These are phyloP conservation scores for Channa striata DNA, from an alignment of 2,797 vertebrate species.

Conservation along the genomic window DNA sequence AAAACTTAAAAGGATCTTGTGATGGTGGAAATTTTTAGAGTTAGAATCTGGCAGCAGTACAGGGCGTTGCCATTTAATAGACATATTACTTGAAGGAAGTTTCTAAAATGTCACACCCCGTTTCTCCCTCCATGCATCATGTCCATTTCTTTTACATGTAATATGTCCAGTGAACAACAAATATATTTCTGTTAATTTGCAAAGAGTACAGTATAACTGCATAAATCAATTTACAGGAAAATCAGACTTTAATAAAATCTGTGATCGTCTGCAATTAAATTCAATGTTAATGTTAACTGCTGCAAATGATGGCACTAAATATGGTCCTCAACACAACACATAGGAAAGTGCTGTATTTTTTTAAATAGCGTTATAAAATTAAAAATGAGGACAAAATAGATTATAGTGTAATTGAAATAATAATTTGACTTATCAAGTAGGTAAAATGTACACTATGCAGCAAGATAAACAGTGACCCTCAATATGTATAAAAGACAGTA, in stretches of 20 bases:
- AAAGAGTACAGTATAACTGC: no score
- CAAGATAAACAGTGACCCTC: neutral
- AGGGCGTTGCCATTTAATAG: constrained; percentile 2
- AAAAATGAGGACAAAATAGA: no score
- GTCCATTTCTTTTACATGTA: neutral
- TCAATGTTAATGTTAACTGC: no score
- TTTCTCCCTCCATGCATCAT: neutral
- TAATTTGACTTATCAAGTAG: neutral
- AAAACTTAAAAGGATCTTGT: neutral
- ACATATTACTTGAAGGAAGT: neutral
- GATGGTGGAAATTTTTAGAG: neutral
- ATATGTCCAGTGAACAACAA: neutral
- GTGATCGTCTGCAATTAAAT: no score
- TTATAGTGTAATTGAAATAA: no score
- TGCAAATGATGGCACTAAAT: no score
- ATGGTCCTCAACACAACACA: neutral
- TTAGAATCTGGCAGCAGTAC: neutral
- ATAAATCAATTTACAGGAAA: no score
- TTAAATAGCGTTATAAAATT: neutral
- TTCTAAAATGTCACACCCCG: neutral
- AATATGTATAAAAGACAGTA: constrained; percentile 28
- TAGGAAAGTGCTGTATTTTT: neutral
- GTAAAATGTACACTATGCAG: neutral
- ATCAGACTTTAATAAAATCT: no score
- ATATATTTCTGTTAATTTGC: neutral